These are phyloP conservation scores for Liopterus haemorrhoidalis DNA, from an alignment of 2,888 invertebrate genomes.

Conservation along the genomic window DNA sequence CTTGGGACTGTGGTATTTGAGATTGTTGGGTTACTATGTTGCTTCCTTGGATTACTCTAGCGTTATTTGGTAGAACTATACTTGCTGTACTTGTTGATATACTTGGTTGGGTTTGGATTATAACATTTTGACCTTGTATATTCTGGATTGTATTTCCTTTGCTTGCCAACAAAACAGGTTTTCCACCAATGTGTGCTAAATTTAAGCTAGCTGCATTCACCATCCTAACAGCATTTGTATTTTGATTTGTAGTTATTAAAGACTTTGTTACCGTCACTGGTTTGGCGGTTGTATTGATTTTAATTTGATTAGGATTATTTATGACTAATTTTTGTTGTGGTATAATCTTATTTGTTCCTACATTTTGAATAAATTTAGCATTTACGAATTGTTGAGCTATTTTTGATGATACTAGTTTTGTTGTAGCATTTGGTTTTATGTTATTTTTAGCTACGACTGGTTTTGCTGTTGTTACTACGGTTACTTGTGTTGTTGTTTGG, in stretches of 20 bases:
- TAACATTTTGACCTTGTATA: slow-evolving; percentile 46
- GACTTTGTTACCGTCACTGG: slow-evolving; percentile 36
- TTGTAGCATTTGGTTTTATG: slow-evolving; percentile 33
- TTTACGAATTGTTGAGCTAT: slow-evolving; percentile 46
- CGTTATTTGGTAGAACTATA: slow-evolving; percentile 22
- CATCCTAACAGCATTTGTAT: slow-evolving; percentile 47
- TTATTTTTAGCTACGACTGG: slow-evolving; percentile 34
- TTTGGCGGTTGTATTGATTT: slow-evolving; percentile 36
- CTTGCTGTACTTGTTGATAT: slow-evolving; percentile 30
- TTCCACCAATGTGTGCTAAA: slow-evolving; percentile 52
- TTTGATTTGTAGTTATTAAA: slow-evolving; percentile 18
- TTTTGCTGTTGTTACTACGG: slow-evolving; percentile 30
- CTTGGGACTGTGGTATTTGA: slow-evolving; percentile 4
- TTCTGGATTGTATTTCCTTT: slow-evolving; percentile 43
- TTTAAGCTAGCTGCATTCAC: slow-evolving; percentile 49
- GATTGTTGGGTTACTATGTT: slow-evolving; percentile 20
- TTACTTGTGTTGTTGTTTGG: slow-evolving; percentile 33
- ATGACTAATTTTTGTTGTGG: slow-evolving; percentile 37
- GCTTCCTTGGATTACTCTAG: slow-evolving; percentile 12
- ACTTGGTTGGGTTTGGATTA: slow-evolving; percentile 42
- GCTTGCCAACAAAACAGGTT: slow-evolving; percentile 52
- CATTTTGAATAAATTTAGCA: slow-evolving; percentile 46
- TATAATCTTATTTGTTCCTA: slow-evolving; percentile 39
- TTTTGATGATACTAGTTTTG: slow-evolving; percentile 40
- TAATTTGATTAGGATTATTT: slow-evolving; percentile 38